Conservation (phyloP, 23 tunicate genomes). For the Styela plicata region DNA sequence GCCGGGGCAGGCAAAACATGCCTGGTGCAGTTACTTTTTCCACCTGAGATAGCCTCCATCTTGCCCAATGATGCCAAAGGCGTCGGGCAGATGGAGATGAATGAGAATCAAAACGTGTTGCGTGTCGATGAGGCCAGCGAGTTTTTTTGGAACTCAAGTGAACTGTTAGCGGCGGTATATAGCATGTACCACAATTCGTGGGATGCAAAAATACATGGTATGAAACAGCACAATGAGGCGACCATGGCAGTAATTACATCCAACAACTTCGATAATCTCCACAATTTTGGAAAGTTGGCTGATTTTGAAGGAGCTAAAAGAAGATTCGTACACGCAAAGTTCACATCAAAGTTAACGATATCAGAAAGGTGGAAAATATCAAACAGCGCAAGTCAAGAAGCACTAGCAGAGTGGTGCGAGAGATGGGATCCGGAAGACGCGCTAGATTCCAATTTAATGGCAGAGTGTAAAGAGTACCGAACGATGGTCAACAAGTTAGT, state of each 20-base stretch:
- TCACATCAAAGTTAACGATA: too few species aligned
- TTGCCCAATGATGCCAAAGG: not conserved
- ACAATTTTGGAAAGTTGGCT: not conserved
- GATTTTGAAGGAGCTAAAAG: not conserved
- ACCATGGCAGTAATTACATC: not conserved
- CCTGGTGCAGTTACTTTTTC: not conserved
- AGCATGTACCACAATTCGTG: constrained; percentile 3
- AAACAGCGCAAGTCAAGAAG: too few species aligned
- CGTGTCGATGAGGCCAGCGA: not conserved
- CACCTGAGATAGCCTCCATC: not conserved
- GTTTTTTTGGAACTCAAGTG: not conserved
- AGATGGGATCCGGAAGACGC: too few species aligned
- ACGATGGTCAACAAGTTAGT: too few species aligned
- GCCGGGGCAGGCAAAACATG: constrained; percentile 4
- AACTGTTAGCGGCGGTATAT: not conserved
- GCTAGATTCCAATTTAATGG: too few species aligned
- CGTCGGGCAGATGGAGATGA: constrained; percentile 6
- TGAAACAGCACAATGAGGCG: not conserved
- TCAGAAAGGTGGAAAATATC: too few species aligned
- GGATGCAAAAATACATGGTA: constrained; percentile 2
- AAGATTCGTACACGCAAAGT: too few species aligned
- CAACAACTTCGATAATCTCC: not conserved
- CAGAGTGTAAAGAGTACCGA: too few species aligned
- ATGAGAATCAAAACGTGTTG: not conserved
- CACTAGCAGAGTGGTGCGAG: too few species aligned